These are phyloP conservation scores for Zootermopsis nevadensis DNA, from an alignment of 2,888 invertebrate genomes.

Conservation along the genomic window DNA sequence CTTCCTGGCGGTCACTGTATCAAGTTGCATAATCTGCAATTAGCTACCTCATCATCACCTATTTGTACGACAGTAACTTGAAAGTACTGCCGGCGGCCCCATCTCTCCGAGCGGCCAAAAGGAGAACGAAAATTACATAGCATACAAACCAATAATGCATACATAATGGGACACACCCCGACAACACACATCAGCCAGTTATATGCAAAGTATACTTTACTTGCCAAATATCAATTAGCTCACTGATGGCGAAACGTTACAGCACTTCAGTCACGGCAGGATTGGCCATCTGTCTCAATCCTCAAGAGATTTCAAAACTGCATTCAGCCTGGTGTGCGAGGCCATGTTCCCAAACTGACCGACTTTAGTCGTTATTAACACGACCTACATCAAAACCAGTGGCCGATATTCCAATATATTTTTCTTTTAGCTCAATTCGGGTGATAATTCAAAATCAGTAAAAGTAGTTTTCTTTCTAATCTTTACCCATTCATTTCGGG, in stretches of 20 bases:
- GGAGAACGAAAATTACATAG: slow-evolving; percentile 15
- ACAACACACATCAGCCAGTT: not conserved
- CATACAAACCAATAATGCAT: slow-evolving; percentile 24
- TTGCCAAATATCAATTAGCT: slow-evolving; percentile 12
- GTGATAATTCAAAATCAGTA: no score
- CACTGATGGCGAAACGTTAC: not conserved
- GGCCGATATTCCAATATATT: no score
- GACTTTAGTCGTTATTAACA: no score
- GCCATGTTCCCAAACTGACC: no score
- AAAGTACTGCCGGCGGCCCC: not conserved
- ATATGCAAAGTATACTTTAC: not conserved
- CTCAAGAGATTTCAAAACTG: no score
- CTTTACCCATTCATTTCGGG: no score
- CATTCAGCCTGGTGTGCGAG: no score
- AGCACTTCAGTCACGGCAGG: not conserved
- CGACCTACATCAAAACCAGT: no score
- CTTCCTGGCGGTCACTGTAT: not conserved
- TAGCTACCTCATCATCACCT: not conserved
- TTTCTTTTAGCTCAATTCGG: no score
- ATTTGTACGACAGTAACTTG: slow-evolving; percentile 10
- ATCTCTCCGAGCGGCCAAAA: not conserved
- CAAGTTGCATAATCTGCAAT: not conserved
- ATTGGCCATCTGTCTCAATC: no score
- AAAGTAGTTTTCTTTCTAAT: no score
- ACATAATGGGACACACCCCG: slow-evolving; percentile 1